Conservation (phyloP, 2,113 vertebrate species). For the Pelodiscus sinensis region DNA sequence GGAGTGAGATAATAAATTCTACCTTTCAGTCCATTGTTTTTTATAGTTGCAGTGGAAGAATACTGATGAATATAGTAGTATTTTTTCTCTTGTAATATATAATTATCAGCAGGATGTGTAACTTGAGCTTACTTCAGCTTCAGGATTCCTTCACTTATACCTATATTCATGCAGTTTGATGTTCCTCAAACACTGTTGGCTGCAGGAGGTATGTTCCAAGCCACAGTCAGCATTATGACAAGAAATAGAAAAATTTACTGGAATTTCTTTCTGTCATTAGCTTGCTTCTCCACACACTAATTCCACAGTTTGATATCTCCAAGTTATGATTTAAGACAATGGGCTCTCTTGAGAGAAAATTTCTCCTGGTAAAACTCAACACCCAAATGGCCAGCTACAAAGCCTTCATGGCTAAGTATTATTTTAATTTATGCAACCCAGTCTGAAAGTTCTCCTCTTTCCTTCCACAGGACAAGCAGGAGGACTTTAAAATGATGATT, state of each 20-base stretch:
- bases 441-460: constrained; percentile 82
- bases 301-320: neutral
- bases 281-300: neutral
- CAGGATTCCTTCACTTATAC: neutral
- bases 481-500: constrained; percentile 82
- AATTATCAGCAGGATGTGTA: neutral
- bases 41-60: neutral
- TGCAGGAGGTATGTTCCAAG: fast-evolving
- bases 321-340: neutral
- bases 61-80: neutral
- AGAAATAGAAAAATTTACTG: neutral
- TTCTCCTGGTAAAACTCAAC: constrained; percentile 19
- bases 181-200: neutral
- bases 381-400: constrained; percentile 48
- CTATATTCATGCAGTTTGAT: neutral
- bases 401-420: constrained; percentile 72
- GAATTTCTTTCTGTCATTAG: neutral
- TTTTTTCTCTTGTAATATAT: neutral
- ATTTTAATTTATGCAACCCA: constrained; percentile 62
- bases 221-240: neutral
- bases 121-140: neutral
- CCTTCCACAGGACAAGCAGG: constrained; percentile 83
- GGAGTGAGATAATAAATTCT: neutral
- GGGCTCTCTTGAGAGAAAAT: neutral
- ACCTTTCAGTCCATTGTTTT: constrained; percentile 16